Conservation (phyloP, 2,888 invertebrate genomes). For the Mylabris sibirica region DNA sequence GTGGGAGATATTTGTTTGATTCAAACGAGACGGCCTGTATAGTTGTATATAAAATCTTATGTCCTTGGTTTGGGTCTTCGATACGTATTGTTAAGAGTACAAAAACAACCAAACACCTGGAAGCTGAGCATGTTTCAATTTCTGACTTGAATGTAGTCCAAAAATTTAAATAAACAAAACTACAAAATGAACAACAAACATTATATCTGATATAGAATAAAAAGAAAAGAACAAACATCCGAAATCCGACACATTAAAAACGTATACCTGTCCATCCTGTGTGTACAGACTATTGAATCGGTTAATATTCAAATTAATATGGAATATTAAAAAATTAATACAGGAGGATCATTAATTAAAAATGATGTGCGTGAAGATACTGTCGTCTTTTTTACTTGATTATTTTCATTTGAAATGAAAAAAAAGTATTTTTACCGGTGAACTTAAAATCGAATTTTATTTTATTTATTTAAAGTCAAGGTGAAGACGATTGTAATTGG, state of each 20-base stretch:
- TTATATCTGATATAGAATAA: neutral
- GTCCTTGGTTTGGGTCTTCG: neutral
- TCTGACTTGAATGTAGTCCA: neutral
- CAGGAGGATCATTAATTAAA: neutral
- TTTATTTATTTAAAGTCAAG: neutral
- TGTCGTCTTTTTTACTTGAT: too few relatives aligned
- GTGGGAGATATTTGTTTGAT: too few relatives aligned
- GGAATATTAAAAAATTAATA: slow-evolving; percentile 2
- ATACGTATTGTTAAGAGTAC: neutral
- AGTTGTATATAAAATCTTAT: neutral
- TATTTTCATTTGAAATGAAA: too few relatives aligned
- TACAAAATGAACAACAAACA: neutral
- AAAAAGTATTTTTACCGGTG: too few relatives aligned
- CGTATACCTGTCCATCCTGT: neutral
- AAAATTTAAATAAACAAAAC: slow-evolving; percentile 8
- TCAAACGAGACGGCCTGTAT: too few relatives aligned
- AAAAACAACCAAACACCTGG: slow-evolving; percentile 5
- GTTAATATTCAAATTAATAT: neutral
- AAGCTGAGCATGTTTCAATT: neutral
- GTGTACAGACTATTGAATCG: neutral
- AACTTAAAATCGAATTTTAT: neutral
- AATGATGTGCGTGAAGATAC: neutral
- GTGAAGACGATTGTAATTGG: neutral
- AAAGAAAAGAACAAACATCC: neutral
- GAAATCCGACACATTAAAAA: neutral